Conservation (phyloP, 2,888 invertebrate genomes). For the Tromatobia lineatoria region DNA sequence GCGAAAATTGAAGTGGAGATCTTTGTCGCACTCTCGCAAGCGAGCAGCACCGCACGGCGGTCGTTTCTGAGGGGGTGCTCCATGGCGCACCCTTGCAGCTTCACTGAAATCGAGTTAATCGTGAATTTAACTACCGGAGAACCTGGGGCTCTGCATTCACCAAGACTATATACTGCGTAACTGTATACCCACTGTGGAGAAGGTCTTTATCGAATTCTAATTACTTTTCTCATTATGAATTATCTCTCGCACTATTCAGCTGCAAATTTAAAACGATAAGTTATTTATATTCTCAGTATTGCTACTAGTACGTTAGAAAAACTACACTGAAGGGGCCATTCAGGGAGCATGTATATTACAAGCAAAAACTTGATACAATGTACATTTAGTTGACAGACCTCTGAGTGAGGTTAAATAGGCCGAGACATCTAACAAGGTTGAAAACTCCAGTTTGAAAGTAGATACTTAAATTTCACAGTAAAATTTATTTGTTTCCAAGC, state of each 20-base stretch:
- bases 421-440: no score
- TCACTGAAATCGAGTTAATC: slow-evolving; percentile 62
- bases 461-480: no score
- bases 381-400: no score
- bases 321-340: no score
- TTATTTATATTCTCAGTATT: neutral
- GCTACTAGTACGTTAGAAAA: no score
- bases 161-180: neutral
- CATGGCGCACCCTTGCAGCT: slow-evolving; percentile 32
- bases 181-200: neutral
- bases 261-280: neutral
- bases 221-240: slow-evolving; percentile 43
- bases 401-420: no score
- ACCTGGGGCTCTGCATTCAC: slow-evolving; percentile 39
- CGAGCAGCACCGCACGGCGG: slow-evolving; percentile 7
- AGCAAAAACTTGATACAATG: no score
- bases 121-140: slow-evolving; percentile 63
- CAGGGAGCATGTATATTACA: no score
- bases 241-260: neutral
- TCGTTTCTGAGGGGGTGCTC: slow-evolving; percentile 3
- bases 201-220: slow-evolving; percentile 29
- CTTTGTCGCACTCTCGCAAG: slow-evolving; percentile 36
- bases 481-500: no score
- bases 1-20: slow-evolving; percentile 54
- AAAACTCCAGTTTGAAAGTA: no score